A percentile compares a stretch with the other conserved stretches of the same genome.
Conservation (phyloP, 2,888 invertebrate genomes). For the Mylabris sibirica region DNA sequence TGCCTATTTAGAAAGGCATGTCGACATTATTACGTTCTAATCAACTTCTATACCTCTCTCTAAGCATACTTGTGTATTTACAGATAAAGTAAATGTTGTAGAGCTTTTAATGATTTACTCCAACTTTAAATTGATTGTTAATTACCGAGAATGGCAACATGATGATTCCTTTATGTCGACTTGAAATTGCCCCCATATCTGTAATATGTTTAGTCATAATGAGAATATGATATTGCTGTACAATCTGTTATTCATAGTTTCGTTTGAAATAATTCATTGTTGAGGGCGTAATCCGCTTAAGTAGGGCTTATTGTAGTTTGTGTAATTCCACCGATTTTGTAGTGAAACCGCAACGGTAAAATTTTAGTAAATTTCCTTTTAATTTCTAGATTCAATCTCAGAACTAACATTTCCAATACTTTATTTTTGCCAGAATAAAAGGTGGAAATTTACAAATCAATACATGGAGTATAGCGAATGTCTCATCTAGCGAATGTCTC, state of each 20-base stretch:
- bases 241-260: conserved; percentile 22
- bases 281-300: conserved; percentile 26
- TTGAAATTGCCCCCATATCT: not conserved
- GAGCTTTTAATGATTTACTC: conserved; percentile 16
- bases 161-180: conserved; percentile 14
- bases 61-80: conserved; percentile 14
- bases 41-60: conserved; percentile 18
- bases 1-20: conserved; percentile 26
- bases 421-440: not conserved
- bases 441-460: not conserved
- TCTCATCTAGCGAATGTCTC: not conserved
- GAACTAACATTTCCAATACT: not conserved
- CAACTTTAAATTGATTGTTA: conserved; percentile 28
- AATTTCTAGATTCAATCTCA: conserved; percentile 11
- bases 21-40: conserved; percentile 22
- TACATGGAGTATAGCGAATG: not conserved
- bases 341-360: conserved; percentile 23
- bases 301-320: conserved; percentile 23
- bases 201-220: conserved; percentile 14
- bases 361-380: conserved; percentile 21
- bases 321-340: conserved; percentile 27
- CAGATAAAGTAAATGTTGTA: not conserved
- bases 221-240: conserved; percentile 24
- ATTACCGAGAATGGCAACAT: conserved; percentile 12
- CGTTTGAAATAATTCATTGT: conserved; percentile 28